Evolutionary conservation across 2,797 vertebrate genomes (phyloP).

Genomic region (Peromyscus eremicus): DNA sequence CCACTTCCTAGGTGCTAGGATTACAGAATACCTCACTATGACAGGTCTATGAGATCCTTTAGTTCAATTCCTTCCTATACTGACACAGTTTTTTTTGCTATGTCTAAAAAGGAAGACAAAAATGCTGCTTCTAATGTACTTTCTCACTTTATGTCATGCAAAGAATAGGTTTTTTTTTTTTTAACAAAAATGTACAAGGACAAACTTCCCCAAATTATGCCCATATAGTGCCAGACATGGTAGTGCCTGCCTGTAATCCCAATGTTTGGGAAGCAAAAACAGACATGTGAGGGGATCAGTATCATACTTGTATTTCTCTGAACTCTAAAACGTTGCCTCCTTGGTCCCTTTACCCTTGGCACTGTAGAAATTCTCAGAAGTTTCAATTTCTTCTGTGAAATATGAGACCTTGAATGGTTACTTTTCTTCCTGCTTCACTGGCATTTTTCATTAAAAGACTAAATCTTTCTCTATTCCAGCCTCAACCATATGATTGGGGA

Average conservation of each 20-base stretch:
- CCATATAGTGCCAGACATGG: not conserved
- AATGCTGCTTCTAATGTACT: not conserved
- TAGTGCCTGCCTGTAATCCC: not conserved
- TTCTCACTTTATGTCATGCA: constrained; percentile 27
- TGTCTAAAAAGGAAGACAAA: not conserved
- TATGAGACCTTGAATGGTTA: not conserved
- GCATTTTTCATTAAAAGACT: not conserved
- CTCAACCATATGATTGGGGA: not conserved
- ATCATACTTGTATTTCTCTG: not conserved
- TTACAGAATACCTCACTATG: not conserved
- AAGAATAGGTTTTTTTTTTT: constrained; percentile 13
- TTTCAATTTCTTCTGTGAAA: constrained; percentile 18
- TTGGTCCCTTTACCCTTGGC: not conserved
- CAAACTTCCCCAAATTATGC: not conserved
- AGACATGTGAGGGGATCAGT: not conserved
- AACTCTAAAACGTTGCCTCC: not conserved
- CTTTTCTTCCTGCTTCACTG: constrained; percentile 12
- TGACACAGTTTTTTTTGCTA: not conserved
- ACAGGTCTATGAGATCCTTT: not conserved
- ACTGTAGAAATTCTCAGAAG: constrained; percentile 35
- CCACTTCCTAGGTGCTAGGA: not conserved
- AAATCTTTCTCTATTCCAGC: not conserved
- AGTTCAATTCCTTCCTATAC: constrained; percentile 1
- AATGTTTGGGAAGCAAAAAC: not conserved
- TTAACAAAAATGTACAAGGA: not conserved